Conservation (phyloP, 2,888 invertebrate species). For the Megaustenia siamemsis region DNA sequence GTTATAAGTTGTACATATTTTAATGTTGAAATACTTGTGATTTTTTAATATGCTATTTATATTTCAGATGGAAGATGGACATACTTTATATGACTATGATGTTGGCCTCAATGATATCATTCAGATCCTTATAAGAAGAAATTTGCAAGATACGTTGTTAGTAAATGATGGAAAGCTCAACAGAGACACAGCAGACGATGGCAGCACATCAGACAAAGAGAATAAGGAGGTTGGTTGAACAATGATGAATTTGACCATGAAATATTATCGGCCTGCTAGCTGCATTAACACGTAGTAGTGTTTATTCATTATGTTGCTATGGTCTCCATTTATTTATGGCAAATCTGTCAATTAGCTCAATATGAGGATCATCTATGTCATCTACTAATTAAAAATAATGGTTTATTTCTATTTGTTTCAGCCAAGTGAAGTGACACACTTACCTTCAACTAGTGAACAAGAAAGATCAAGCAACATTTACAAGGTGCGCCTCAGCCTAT, state of each 20-base stretch:
- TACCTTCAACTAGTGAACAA: conserved; percentile 18
- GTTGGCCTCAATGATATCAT: conserved; percentile 88
- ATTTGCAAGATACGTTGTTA: conserved; percentile 1
- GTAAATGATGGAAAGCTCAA: conserved; percentile 53
- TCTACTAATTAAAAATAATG: too few species aligned
- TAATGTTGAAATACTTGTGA: too few species aligned
- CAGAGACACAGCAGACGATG: conserved; percentile 33
- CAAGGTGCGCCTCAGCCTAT: conserved; percentile 61
- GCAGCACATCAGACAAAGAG: conserved; percentile 74
- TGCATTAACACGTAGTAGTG: too few species aligned
- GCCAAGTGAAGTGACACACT: conserved; percentile 58
- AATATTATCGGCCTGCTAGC: too few species aligned
- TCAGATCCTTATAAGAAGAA: conserved; percentile 83
- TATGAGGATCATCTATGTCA: too few species aligned
- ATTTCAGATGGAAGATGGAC: conserved; percentile 86
- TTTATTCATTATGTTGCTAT: too few species aligned
- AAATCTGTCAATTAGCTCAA: too few species aligned
- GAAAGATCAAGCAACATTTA: conserved; percentile 58
- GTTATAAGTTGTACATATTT: too few species aligned
- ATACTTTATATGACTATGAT: conserved; percentile 88
- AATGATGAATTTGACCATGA: too few species aligned
- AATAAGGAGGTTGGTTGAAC: conserved; percentile 61
- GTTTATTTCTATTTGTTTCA: conserved; percentile 52
- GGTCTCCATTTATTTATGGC: too few species aligned
- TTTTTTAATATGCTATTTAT: neutral